Conservation (phyloP, 2,113 vertebrate genomes). For the Vicugna pacos region DNA sequence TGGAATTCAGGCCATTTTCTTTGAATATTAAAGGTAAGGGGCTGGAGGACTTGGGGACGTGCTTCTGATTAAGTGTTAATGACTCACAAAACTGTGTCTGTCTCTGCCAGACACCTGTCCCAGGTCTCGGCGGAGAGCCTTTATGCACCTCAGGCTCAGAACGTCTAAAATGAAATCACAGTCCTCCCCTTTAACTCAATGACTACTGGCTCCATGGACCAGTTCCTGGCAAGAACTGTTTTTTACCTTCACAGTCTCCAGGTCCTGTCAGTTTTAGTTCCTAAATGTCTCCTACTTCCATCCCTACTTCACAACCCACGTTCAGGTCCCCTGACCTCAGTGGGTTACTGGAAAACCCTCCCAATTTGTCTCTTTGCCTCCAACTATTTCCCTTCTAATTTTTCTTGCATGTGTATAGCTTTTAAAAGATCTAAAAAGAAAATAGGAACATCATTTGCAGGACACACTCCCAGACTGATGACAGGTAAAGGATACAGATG, state of each 20-base stretch:
- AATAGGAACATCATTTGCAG: neutral
- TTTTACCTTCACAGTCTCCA: conserved; percentile 8
- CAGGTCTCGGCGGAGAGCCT: neutral
- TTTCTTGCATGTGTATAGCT: neutral
- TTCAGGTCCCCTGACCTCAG: neutral
- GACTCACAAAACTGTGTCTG: neutral
- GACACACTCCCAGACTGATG: neutral
- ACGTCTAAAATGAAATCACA: conserved; percentile 16
- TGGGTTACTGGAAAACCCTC: neutral
- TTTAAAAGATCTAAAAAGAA: neutral
- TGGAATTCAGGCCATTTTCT: conserved; percentile 21
- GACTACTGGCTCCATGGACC: neutral
- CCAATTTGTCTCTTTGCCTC: neutral
- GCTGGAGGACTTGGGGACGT: neutral
- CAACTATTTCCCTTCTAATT: neutral
- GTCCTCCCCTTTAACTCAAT: neutral
- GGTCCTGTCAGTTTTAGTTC: neutral
- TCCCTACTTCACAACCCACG: neutral
- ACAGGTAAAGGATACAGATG: neutral
- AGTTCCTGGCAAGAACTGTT: neutral
- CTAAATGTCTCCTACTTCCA: neutral
- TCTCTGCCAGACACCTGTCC: neutral
- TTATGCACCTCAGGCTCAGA: neutral
- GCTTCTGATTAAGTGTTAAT: neutral
- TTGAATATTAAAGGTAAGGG: neutral